These are phyloP conservation scores for Stomatorhinus walkeri DNA, from an alignment of 2,797 vertebrate species.

Conservation along the genomic window DNA sequence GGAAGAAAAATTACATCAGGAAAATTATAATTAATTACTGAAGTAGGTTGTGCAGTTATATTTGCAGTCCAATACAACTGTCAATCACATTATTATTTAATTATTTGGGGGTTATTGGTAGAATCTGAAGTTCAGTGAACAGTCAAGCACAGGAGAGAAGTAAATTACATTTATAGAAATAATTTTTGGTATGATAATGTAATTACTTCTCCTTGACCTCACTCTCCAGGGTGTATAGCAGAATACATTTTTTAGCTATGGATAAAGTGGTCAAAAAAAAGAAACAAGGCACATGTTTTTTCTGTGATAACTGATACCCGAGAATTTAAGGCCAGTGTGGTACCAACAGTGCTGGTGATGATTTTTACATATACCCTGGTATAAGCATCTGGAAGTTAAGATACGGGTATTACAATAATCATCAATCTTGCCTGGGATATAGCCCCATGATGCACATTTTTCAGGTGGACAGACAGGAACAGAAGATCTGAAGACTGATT, in stretches of 20 bases:
- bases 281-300: conserved; percentile 19
- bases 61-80: not conserved
- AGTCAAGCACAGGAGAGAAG: not conserved
- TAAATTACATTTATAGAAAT: not conserved
- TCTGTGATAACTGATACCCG: conserved; percentile 21
- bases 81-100: not conserved
- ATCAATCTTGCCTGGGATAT: not conserved
- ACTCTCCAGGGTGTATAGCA: conserved; percentile 25
- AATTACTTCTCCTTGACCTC: conserved; percentile 13
- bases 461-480: conserved; percentile 14
- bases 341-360: conserved; percentile 5
- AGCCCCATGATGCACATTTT: not conserved
- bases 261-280: conserved; percentile 22
- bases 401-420: not conserved
- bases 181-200: not conserved
- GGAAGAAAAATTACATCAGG: not conserved
- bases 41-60: not conserved
- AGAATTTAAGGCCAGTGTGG: conserved; percentile 13
- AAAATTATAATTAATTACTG: not conserved
- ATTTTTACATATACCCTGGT: conserved; percentile 15
- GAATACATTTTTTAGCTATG: conserved; percentile 22
- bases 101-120: not conserved
- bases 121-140: not conserved
- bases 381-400: not conserved
- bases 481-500: conserved; percentile 29